Evolutionary conservation across 2,888 invertebrate genomes (phyloP), one percentile per base, ranked within the genome.

Genomic region (Pteria penguin): DNA sequence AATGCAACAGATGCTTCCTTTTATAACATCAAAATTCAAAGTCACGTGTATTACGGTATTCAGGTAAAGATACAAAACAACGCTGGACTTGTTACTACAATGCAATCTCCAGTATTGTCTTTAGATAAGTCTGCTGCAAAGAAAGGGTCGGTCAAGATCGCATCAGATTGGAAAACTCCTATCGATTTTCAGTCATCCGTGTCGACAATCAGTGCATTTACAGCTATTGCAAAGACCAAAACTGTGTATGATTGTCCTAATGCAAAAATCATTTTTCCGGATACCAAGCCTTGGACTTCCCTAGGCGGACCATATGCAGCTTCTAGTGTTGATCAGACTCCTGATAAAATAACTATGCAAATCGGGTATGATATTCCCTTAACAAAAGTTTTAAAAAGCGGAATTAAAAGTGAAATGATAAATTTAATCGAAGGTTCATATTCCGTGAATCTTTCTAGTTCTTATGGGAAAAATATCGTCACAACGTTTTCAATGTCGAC

Each of bases 331-430:
- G 36, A 55, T 3, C 18, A 65, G 11, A 55, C 74, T 63, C 11
- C 4, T 14, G 24, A 58, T 18, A 45, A 57, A 11, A 61, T 63
- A 11, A 60, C 36, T 54, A 24, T 79, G 18, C 71, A 72, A 5
- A 76, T 79, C 29, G 76, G 79, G 8, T 76, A 73, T 33, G 70
- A 79, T 45, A 57, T 58, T 14, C 70, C 69, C n/a, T 27, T 76
- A 4, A 61, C 76, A 52, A 24, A 57, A 60, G 69, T 79, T 11
- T 62, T 63, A 32, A 57, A 57, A 18, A 66, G 76, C 11, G 73
- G 70, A 26, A 55, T 79, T 26, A 36, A 27, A 18, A 36, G 72
- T 29, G 58, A 31, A n/a, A 1, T 4, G 8, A 14, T 70, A 5
- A 31, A 3, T 27, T 26, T 74, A 0, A 73, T 33, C 4, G 52